Percentiles rank a stretch among this genome's conserved stretches.
Evolutionary conservation across 2,888 invertebrate genomes (phyloP).

Genomic region (Drosophila borborema): DNA sequence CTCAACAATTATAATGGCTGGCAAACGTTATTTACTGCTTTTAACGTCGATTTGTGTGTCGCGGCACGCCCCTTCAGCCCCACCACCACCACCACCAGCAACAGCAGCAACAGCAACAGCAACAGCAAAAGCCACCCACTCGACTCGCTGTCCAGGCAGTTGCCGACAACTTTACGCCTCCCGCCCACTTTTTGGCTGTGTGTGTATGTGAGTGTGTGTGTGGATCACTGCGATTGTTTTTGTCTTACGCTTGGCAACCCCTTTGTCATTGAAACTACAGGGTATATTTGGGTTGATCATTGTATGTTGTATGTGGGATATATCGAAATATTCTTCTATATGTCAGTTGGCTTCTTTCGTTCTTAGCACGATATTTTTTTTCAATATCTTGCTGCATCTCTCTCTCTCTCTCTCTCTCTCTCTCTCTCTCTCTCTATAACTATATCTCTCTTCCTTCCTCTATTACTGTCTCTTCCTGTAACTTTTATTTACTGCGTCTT

Average conservation of each 20-base stretch:
- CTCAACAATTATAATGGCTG: slow-evolving; percentile 53
- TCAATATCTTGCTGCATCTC: no score
- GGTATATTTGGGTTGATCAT: slow-evolving; percentile 5
- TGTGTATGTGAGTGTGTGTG: slow-evolving; percentile 19
- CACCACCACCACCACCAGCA: background rate
- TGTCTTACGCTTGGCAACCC: slow-evolving; percentile 7
- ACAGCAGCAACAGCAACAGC: background rate
- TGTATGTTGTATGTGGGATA: background rate
- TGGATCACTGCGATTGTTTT: slow-evolving; percentile 32
- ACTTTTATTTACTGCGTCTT: background rate
- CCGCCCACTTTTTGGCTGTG: slow-evolving; percentile 16
- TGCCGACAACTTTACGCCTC: slow-evolving; percentile 45
- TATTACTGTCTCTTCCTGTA: background rate
- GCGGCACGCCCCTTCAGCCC: slow-evolving; percentile 47
- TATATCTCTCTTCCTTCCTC: no score
- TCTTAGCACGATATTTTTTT: no score
- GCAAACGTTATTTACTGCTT: slow-evolving; percentile 56
- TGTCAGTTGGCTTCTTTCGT: background rate
- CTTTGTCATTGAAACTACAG: background rate
- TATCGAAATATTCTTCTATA: background rate
- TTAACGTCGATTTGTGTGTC: slow-evolving; percentile 68
- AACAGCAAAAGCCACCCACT: slow-evolving; percentile 16
- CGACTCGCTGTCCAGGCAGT: slow-evolving; percentile 31
- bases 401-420: background rate
- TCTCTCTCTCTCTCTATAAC: background rate